Base-by-base conservation (phyloP, 2,113 vertebrate genomes). In the Oostethus manadensis region DNA sequence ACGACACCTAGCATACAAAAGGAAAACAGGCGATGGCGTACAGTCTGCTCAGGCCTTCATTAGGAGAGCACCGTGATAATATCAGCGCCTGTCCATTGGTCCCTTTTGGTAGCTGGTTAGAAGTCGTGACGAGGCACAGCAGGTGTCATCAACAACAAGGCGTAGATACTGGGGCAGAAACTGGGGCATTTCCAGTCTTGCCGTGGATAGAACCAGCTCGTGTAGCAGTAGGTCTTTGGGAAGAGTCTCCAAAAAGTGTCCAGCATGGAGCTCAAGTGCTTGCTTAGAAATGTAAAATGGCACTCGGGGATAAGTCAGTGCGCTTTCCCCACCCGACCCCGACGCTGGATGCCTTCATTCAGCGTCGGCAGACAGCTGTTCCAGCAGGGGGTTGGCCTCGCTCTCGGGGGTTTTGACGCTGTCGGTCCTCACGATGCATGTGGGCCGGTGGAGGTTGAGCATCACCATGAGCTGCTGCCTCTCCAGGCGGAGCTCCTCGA, bases 361-460 rank as follows among this genome's bases (percentile, higher is more conserved):
- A 57, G 53, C 43, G 35, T 80, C 92, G 57, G 88, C 72, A 58
- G 90, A 89, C 14, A 95, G 89, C 83, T 94, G 92, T 80, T 96
- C 93, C 64, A 95, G 85, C 76, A 95, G 81, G 0, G 92, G 92
- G 81, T 94, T 93, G 83, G 84, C 89, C 85, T 97, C 94, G 0
- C 77, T 88, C 83, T 96, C 94, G 0, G 96, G 94, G 0, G 93
- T 96, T 85, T 93, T 93, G 71, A 98, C 82, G 53, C 96, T 98
- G 87, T 96, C 94, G 7, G 93, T 98, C 69, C 94, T 85, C 68
- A 98, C 96, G 0, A 98, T 98, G 87, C 95, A 97, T 51, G 95
- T 96, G 74, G 95, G 94, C 62, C 96, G 90, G 75, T 98, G 94
- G 33, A 91, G 92, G 66, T 95, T 98, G 65, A 97, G 91, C 94